Evolutionary conservation across 2,797 vertebrate species (phyloP), one percentile per base, ranked within the genome.

Genomic region (Alectoris magna): DNA sequence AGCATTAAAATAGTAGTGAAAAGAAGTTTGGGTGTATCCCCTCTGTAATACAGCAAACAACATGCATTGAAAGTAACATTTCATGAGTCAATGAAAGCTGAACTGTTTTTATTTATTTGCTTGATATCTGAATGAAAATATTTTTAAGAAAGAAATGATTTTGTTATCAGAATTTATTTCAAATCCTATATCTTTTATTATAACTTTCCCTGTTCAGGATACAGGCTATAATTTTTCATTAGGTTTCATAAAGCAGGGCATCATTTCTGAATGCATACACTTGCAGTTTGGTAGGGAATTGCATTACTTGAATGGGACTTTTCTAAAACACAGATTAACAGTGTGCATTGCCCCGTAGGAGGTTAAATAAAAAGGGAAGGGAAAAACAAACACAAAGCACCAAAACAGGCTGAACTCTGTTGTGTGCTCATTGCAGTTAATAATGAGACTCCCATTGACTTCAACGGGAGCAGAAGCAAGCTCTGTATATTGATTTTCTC

Each of bases 401-500:
- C 83, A 69, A 91, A 90, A 87, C 85, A 90, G 46, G 43, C 90
- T 95, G 89, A 95, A 92, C 89, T 91, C 68, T 93, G 91, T 95
- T 87, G 85, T 93, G 74, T 71, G 71, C 74, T 93, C 68, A 91
- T 88, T 95, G 92, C 85, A 87, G 89, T 95, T 93, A 95, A 95
- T 94, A 93, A 93, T 90, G 94, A 92, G 95, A 91, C 91, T 92
- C 10, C 2, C 83, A 77, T 84, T 90, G 91, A 90, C 90, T 96
- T 92, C 92, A 84, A 22, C 68, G 71, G 77, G 31, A 95, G 92
- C 89, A 93, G 92, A 95, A 90, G 94, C 85, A 71, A 94, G 91
- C 91, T 95, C 89, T 90, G 63, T 84, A 55, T 97, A 96, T 97
- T 96, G 97, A 97, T 97, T 97, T 97, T 95, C 95, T 90, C 75